phyloP scores from a whole-genome alignment of 2,113 vertebrate genomes.

The Corythaeola cristata region DNA sequence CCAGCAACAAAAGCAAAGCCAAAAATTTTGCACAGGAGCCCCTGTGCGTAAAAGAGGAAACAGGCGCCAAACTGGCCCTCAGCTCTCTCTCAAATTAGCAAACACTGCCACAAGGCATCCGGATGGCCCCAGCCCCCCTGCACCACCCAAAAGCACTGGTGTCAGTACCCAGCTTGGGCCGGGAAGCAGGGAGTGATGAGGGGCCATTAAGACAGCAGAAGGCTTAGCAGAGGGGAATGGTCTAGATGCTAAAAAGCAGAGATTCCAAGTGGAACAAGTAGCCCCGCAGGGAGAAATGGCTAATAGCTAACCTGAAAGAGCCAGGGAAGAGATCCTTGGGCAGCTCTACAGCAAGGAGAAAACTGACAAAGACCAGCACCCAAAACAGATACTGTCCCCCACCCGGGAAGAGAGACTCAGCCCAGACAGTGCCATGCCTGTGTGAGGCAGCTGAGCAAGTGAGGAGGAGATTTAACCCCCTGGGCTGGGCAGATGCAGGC shows the following conservation, averaged over 20 bases:
- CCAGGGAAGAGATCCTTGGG: background rate
- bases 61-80: background rate
- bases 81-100: background rate
- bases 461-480: background rate
- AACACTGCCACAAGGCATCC: slow-evolving; percentile 3
- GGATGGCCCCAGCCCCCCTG: background rate
- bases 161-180: background rate
- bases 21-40: background rate
- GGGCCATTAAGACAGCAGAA: background rate
- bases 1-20: slow-evolving; percentile 40
- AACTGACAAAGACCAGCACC: background rate
- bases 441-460: background rate
- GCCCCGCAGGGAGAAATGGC: background rate
- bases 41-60: background rate
- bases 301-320: background rate
- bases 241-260: background rate
- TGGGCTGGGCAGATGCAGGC: background rate
- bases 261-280: background rate
- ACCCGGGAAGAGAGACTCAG: background rate
- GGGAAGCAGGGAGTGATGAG: background rate
- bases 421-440: background rate
- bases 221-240: background rate
- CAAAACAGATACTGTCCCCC: background rate
- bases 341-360: background rate
- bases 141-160: background rate